phyloP scores from a whole-genome alignment of 2,113 vertebrate genomes.

The Eulemur macaco region DNA sequence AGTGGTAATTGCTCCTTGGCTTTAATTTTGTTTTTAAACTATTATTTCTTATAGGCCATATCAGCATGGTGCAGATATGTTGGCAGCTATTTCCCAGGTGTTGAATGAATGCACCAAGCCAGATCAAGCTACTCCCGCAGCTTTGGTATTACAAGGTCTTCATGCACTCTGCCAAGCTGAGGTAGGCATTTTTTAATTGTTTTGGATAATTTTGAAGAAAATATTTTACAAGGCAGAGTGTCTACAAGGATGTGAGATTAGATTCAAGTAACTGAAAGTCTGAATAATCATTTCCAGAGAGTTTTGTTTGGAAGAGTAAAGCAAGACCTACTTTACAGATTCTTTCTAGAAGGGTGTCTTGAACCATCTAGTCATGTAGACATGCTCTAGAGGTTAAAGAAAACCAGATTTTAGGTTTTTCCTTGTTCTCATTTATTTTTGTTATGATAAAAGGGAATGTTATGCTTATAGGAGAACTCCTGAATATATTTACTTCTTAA shows the following conservation, averaged over 20 bases:
- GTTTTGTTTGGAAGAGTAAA: not conserved
- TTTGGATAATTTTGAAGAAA: slow-evolving; percentile 4
- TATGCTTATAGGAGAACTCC: not conserved
- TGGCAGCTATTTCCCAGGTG: slow-evolving; percentile 91
- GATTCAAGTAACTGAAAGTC: not conserved
- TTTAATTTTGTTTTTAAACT: slow-evolving; percentile 7
- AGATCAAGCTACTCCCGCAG: slow-evolving; percentile 92
- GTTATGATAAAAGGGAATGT: not conserved
- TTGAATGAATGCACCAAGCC: slow-evolving; percentile 90
- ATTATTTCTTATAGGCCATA: slow-evolving; percentile 88
- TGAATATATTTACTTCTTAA: not conserved
- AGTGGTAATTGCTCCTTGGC: not conserved
- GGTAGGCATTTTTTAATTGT: slow-evolving; percentile 82
- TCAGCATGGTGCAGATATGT: slow-evolving; percentile 97
- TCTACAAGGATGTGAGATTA: not conserved
- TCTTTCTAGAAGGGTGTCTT: not conserved
- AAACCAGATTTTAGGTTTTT: not conserved
- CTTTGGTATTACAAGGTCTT: slow-evolving; percentile 93
- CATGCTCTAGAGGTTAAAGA: not conserved
- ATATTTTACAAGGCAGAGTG: not conserved
- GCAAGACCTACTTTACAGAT: not conserved
- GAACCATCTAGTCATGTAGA: not conserved
- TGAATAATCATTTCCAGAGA: not conserved
- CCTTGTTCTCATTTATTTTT: not conserved
- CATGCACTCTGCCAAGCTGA: slow-evolving; percentile 94